phyloP scores from a whole-genome alignment of 2,888 invertebrate genomes.

The Griposia aprilina region DNA sequence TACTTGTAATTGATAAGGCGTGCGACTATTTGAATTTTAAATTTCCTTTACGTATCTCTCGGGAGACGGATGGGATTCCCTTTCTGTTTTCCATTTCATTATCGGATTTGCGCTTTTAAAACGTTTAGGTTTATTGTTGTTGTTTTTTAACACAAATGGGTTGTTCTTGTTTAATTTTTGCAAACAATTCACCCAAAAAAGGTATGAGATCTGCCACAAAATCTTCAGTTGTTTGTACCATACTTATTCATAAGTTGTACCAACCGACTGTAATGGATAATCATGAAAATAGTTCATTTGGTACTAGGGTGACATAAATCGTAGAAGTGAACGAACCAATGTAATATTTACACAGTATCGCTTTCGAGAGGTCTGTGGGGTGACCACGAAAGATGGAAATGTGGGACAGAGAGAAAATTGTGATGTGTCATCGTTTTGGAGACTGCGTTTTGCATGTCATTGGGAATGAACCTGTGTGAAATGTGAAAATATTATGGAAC shows the following conservation, averaged over 20 bases:
- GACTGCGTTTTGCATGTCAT: constrained; percentile 48
- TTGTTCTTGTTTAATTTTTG: neutral
- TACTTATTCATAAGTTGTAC: neutral
- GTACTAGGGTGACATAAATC: constrained; percentile 63
- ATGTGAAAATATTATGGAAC: constrained; percentile 28
- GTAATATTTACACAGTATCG: constrained; percentile 80
- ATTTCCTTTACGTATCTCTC: constrained; percentile 75
- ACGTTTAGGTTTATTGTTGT: constrained; percentile 60
- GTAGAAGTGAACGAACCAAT: constrained; percentile 71
- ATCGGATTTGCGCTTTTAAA: constrained; percentile 72
- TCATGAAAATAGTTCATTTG: constrained; percentile 59
- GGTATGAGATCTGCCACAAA: neutral
- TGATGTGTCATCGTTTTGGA: constrained; percentile 50
- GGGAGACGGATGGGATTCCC: constrained; percentile 77
- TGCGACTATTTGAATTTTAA: constrained; percentile 87
- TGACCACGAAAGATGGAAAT: constrained; percentile 44
- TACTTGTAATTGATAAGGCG: constrained; percentile 90
- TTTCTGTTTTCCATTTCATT: constrained; percentile 75
- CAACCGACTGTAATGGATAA: constrained; percentile 3
- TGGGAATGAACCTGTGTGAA: constrained; percentile 22
- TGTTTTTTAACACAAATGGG: constrained; percentile 34
- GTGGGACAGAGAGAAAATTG: constrained; percentile 44
- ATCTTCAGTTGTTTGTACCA: neutral
- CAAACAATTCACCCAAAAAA: neutral
- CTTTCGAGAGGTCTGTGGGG: constrained; percentile 73